Evolutionary conservation across 2,797 vertebrate species (phyloP).

Genomic region (Ibycter americanus): DNA sequence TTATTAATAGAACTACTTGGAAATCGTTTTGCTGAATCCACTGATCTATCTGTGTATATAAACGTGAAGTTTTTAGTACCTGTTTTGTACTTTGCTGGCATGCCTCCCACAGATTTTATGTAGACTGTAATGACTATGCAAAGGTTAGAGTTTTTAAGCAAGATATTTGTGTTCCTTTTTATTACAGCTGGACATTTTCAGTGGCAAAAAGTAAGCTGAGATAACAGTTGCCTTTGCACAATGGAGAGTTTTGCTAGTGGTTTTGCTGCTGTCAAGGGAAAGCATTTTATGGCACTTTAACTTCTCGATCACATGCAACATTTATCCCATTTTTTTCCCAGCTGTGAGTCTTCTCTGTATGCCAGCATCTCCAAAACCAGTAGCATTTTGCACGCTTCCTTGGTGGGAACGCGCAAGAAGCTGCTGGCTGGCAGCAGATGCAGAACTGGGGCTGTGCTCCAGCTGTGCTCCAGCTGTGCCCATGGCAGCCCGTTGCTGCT

Average conservation of each 20-base stretch:
- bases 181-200: neutral
- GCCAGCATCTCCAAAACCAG: neutral
- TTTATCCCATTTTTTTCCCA: neutral
- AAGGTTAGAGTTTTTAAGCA: neutral
- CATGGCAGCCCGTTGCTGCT: neutral
- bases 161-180: neutral
- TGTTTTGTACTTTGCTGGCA: neutral
- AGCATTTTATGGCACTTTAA: neutral
- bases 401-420: neutral
- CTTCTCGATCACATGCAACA: neutral
- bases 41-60: neutral
- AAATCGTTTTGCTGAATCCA: neutral
- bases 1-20: neutral
- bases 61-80: neutral
- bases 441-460: neutral
- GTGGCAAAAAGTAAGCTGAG: neutral
- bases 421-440: rapidly evolving
- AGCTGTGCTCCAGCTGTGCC: neutral
- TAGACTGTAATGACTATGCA: neutral
- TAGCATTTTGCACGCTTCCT: rapidly evolving
- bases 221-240: no score
- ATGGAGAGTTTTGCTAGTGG: neutral
- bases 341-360: neutral
- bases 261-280: neutral
- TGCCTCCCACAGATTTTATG: neutral